Evolutionary conservation across 1,140 invertebrate species (phyloP).

Genomic region (Ceratina japonica): DNA sequence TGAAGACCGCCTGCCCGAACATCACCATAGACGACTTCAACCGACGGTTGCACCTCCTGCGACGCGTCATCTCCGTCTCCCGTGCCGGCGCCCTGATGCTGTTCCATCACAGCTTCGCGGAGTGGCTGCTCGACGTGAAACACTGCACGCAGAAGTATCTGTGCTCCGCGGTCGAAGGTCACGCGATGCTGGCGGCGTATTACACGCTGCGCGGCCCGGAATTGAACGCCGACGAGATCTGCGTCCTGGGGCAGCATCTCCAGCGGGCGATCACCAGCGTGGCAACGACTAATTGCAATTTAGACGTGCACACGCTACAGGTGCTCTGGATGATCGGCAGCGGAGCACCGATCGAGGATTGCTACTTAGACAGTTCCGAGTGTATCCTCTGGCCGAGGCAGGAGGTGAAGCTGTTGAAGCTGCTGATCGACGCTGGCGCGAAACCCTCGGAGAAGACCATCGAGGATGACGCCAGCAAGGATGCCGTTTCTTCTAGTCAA

Average conservation of each 20-base stretch:
- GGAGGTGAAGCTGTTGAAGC: slow-evolving; percentile 83
- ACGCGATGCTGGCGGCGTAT: slow-evolving; percentile 93
- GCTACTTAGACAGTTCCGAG: slow-evolving; percentile 80
- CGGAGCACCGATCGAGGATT: slow-evolving; percentile 83
- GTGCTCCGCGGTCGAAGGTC: slow-evolving; percentile 91
- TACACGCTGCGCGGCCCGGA: slow-evolving; percentile 83
- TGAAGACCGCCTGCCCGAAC: slow-evolving; percentile 89
- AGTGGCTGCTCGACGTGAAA: slow-evolving; percentile 97
- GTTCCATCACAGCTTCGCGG: slow-evolving; percentile 95
- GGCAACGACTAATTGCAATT: slow-evolving; percentile 47
- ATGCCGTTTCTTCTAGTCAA: slow-evolving; percentile 79
- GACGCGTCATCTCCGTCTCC: slow-evolving; percentile 84
- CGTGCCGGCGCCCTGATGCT: slow-evolving; percentile 86
- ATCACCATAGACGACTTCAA: slow-evolving; percentile 92
- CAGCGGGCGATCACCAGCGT: slow-evolving; percentile 72
- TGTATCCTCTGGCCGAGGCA: slow-evolving; percentile 78
- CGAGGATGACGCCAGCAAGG: slow-evolving; percentile 78
- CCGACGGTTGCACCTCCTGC: slow-evolving; percentile 88
- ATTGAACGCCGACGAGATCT: slow-evolving; percentile 79
- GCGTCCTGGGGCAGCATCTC: slow-evolving; percentile 75
- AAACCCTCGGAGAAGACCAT: slow-evolving; percentile 79
- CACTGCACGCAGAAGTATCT: slow-evolving; percentile 97
- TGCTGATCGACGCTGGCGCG: slow-evolving; percentile 85
- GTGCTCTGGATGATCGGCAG: slow-evolving; percentile 85
- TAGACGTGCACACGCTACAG: slow-evolving; percentile 83